Percentiles rank a stretch among this genome's conserved stretches.
These are phyloP conservation scores for Girardinichthys multiradiatus DNA, from an alignment of 2,113 vertebrate genomes.

Conservation along the genomic window DNA sequence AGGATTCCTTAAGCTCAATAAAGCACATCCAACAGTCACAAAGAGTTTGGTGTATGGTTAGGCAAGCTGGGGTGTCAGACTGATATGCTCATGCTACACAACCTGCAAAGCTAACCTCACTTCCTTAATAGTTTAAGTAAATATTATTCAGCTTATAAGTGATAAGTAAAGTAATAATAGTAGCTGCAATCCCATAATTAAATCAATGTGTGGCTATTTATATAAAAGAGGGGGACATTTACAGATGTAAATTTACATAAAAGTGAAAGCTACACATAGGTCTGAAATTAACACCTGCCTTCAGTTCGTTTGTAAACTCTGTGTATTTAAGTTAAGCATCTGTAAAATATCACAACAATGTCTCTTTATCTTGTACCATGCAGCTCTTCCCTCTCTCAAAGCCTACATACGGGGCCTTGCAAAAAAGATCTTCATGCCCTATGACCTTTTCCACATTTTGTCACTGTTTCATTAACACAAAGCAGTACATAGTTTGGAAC, in stretches of 20 bases:
- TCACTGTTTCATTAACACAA: too few species aligned
- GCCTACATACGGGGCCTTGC: too few species aligned
- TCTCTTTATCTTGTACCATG: background rate
- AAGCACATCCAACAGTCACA: background rate
- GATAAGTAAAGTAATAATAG: too few species aligned
- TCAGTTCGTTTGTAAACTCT: slow-evolving; percentile 6
- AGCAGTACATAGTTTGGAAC: too few species aligned
- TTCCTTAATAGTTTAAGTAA: background rate
- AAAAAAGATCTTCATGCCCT: too few species aligned
- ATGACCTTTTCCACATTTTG: too few species aligned
- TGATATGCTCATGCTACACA: background rate
- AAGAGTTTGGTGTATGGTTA: background rate
- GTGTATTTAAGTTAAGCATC: background rate
- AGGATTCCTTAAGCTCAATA: slow-evolving; percentile 56
- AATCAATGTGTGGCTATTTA: background rate
- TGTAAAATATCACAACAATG: background rate
- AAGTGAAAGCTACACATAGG: background rate
- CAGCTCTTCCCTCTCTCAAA: background rate
- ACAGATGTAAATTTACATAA: too few species aligned
- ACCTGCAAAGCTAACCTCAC: background rate
- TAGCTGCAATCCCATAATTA: background rate
- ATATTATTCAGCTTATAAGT: background rate
- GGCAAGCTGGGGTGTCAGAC: background rate
- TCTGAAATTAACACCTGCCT: background rate
- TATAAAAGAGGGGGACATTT: background rate